Base-by-base conservation (phyloP, 2,888 invertebrate genomes). In the Rotaria sp. region DNA sequence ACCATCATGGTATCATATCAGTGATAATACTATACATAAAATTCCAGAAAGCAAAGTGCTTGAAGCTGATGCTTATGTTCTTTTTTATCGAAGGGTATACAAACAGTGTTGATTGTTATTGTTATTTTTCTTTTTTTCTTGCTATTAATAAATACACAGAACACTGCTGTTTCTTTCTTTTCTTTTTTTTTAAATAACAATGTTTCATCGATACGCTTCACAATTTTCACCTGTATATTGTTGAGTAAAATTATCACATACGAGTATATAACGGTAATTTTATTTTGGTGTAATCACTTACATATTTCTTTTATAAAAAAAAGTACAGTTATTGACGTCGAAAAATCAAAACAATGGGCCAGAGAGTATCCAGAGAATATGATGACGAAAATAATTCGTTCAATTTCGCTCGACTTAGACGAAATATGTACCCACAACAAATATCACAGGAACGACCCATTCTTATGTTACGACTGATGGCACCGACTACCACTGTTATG, bases 1-100 rank as follows among this genome's bases (percentile, higher is more conserved):
- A 11, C 21, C 45, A 4, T 24, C 45, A 4, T 80, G 80, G 80
- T 80, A 80, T 45, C 80, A 80, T 80, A 41, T 80, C 10, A 80
- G 80, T 80, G 80, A 80, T 80, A 45, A 41, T 45, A n/a, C 26
- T 10, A 80, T 80, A 80, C 80, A 80, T 45, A 80, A 80, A 80
- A 45, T 80, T 45, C 80, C 80, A 13, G 80, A 80, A 80, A 80
- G 26, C n/a, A 80, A 80, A n/a, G 80, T 80, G 45, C 45, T 80
- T 13, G 80, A 45, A 45, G 80, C 80, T 26, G 26, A 80, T 45
- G 80, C 80, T n/a, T 80, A 80, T n/a, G 80, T 80, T 5, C 45
- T 80, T n/a, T 80, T 80, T 80, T 80, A 80, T 80, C 45, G n/a
- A 45, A 80, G 80, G 45, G 45, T 45, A 26, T 26, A 26, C 24